These are phyloP conservation scores for Spatulosminthurus flaviceps DNA, from an alignment of 2,888 invertebrate species.

Conservation along the genomic window DNA sequence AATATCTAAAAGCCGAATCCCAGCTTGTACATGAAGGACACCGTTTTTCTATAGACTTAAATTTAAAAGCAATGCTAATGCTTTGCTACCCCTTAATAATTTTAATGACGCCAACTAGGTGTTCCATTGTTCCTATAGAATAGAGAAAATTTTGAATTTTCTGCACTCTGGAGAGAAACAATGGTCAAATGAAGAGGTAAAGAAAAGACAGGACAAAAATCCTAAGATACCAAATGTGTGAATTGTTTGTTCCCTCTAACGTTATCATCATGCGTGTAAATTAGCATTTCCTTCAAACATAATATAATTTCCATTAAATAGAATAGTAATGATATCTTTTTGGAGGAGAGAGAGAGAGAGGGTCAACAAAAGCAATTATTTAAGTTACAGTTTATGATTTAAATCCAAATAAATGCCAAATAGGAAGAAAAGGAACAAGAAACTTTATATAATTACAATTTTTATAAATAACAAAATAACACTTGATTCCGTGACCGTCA, in stretches of 20 bases:
- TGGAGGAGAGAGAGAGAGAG: not conserved
- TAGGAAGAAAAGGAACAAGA: not conserved
- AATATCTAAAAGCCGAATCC: too few species aligned
- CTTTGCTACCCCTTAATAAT: too few species aligned
- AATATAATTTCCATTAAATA: not conserved
- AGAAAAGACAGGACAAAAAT: conserved; percentile 3
- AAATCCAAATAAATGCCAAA: not conserved
- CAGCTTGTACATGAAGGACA: too few species aligned
- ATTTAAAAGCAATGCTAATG: too few species aligned
- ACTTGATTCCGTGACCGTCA: conserved; percentile 49
- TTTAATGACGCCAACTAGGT: not conserved
- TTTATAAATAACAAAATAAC: not conserved
- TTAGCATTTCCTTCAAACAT: not conserved
- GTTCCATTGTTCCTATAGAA: not conserved
- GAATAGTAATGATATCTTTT: not conserved
- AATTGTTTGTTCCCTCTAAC: not conserved
- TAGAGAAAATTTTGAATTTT: not conserved
- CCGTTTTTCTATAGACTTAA: too few species aligned
- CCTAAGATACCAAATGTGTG: too few species aligned
- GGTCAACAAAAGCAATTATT: too few species aligned
- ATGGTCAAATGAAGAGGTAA: not conserved
- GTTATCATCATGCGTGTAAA: not conserved
- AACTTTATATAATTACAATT: not conserved
- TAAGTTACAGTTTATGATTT: not conserved
- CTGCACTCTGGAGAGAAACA: conserved; percentile 13